Evolutionary conservation across 1,140 invertebrate species (phyloP).

Genomic region (Megalopta genalis): DNA sequence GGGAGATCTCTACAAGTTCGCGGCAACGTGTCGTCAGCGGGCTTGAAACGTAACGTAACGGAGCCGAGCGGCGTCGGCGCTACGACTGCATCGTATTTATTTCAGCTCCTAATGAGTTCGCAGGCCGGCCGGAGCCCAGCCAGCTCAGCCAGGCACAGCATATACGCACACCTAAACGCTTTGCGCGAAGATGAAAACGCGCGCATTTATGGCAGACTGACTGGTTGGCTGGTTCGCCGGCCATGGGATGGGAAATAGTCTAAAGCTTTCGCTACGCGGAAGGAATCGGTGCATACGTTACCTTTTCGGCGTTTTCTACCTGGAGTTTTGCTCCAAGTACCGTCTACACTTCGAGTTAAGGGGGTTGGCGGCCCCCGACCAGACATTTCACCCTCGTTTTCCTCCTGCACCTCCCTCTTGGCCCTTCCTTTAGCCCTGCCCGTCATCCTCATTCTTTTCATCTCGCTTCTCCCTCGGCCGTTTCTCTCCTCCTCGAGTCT

Average conservation of each 20-base stretch:
- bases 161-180: conserved; percentile 49
- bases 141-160: conserved; percentile 1
- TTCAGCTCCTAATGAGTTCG: conserved; percentile 70
- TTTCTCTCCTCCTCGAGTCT: neutral
- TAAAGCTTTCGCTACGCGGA: conserved; percentile 58
- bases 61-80: neutral
- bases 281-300: conserved; percentile 58
- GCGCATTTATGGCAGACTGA: conserved; percentile 35
- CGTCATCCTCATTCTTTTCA: conserved; percentile 4
- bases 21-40: conserved; percentile 23
- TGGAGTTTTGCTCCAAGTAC: conserved; percentile 32
- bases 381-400: conserved; percentile 43
- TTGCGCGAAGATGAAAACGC: conserved; percentile 49
- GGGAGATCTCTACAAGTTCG: conserved; percentile 39
- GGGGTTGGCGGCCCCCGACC: conserved; percentile 51
- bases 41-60: too few species aligned
- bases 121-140: conserved; percentile 32
- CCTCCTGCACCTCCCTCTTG: neutral
- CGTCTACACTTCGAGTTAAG: conserved; percentile 62
- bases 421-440: neutral
- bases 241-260: conserved; percentile 49
- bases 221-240: conserved; percentile 25
- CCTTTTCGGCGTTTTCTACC: conserved; percentile 58
- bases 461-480: neutral
- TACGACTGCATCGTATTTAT: conserved; percentile 65